These are phyloP conservation scores for Campoplex nolae DNA, from an alignment of 2,888 invertebrate species.

Conservation along the genomic window DNA sequence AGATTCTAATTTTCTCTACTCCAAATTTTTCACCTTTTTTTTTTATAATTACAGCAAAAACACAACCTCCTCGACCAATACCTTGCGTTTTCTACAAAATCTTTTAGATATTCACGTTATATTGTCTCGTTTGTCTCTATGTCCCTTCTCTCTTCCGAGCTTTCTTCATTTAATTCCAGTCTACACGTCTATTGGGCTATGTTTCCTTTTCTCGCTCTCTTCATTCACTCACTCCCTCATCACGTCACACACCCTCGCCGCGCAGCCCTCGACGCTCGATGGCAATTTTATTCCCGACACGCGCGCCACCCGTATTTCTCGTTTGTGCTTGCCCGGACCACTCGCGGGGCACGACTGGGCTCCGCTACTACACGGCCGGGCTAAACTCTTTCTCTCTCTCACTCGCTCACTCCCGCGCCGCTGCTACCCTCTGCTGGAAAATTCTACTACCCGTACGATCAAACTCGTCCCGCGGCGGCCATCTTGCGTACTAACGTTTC, in stretches of 20 bases:
- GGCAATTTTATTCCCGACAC: slow-evolving; percentile 70
- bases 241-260: slow-evolving; percentile 69
- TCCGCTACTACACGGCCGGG: slow-evolving; percentile 64
- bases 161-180: slow-evolving; percentile 32
- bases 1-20: background rate
- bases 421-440: slow-evolving; percentile 59
- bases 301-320: slow-evolving; percentile 49
- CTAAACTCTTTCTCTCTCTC: slow-evolving; percentile 54
- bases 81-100: slow-evolving; percentile 13
- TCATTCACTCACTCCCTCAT: slow-evolving; percentile 39
- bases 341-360: slow-evolving; percentile 83
- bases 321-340: slow-evolving; percentile 80
- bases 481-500: slow-evolving; percentile 59
- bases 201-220: slow-evolving; percentile 32
- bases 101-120: background rate
- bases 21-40: background rate
- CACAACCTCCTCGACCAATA: background rate
- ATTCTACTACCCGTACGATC: slow-evolving; percentile 72
- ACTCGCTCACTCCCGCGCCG: slow-evolving; percentile 43
- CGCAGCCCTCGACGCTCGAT: slow-evolving; percentile 74
- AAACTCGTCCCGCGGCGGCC: slow-evolving; percentile 64
- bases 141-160: slow-evolving; percentile 53
- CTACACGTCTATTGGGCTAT: slow-evolving; percentile 36
- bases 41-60: background rate
- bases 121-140: slow-evolving; percentile 21